Conservation (phyloP, 2,888 invertebrate genomes). For the Oxystoma pomonae region DNA sequence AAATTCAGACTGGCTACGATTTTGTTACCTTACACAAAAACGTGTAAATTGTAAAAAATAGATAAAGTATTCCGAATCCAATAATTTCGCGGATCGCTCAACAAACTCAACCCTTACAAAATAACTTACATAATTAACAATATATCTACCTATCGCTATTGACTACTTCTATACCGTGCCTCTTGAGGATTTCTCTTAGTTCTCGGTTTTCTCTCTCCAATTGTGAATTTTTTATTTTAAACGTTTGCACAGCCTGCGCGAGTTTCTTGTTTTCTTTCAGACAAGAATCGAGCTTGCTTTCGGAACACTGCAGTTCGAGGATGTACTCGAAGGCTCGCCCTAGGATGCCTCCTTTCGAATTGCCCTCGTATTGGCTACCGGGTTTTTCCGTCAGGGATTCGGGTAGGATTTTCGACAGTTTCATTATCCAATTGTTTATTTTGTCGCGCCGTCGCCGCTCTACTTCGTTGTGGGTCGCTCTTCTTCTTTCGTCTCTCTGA, state of each 20-base stretch:
- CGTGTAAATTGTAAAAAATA: no score
- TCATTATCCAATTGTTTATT: conserved; percentile 96
- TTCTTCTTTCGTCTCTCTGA: conserved; percentile 77
- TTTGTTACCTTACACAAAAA: no score
- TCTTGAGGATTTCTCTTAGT: conserved; percentile 62
- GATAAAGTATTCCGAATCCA: no score
- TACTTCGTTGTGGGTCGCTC: conserved; percentile 94
- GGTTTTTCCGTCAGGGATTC: conserved; percentile 56
- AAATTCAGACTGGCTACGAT: no score
- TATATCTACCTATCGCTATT: not conserved
- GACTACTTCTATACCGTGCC: conserved; percentile 55
- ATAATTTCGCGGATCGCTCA: no score
- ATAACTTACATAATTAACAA: not conserved
- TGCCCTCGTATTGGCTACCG: conserved; percentile 58
- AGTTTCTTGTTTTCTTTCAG: conserved; percentile 67
- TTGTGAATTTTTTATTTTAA: conserved; percentile 68
- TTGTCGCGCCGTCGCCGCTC: conserved; percentile 91
- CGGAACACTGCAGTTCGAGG: conserved; percentile 72
- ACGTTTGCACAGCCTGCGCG: conserved; percentile 62
- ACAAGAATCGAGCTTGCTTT: conserved; percentile 65
- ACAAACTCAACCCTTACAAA: no score
- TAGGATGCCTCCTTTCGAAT: conserved; percentile 93
- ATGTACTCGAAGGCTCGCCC: conserved; percentile 96
- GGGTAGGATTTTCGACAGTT: conserved; percentile 86
- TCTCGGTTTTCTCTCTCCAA: conserved; percentile 73